Base-by-base conservation (phyloP, 2,797 vertebrate species). In the Mareca penelope region DNA sequence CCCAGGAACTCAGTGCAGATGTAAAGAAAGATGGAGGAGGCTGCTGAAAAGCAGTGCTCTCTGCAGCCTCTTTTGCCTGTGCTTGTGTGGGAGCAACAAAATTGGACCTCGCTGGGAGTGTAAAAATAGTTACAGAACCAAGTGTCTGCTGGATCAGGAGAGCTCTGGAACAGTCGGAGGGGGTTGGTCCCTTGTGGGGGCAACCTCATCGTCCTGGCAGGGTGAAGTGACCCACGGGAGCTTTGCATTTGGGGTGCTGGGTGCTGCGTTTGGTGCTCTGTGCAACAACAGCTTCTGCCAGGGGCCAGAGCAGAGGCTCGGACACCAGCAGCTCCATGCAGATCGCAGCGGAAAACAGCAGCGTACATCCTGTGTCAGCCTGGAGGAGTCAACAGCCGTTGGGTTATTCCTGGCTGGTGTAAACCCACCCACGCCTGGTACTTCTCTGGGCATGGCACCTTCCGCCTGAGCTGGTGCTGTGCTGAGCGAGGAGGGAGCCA, bases 381-480 rank as follows among this genome's bases (percentile, higher is more conserved):
- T 12, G 3, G 37, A 39, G 55, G 31, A 72, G 55, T 46, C 12
- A 12, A 15, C n/a, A 0, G 1, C 71, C 50, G 4, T 39, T 2
- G 39, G 19, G n/a, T 3, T 1, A 3, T 9, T 61, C 73, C 56
- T 42, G 24, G 2, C 37, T 44, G 35, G 2, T 64, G 39, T 35
- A 33, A 53, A 14, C 0, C 7, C 39, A 7, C 35, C 53, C 68
- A 1, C 5, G 1, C 7, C 26, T 77, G 65, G 10, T 70, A 23
- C 72, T 57, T 21, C 44, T 35, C 6, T 2, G 1, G 60, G 52
- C 7, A 1, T 0, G 4, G 3, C 1, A 4, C 4, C 40, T 80
- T 46, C 48, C 24, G 8, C 23, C 18, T 5, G 37, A 56, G 44
- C 23, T 6, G 2, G 26, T 1, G 26, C 33, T 15, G 33, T 0